Percentiles rank a stretch among this genome's conserved stretches.
Conservation (phyloP, 2,113 vertebrate species). For the Syrrhaptes paradoxus region DNA sequence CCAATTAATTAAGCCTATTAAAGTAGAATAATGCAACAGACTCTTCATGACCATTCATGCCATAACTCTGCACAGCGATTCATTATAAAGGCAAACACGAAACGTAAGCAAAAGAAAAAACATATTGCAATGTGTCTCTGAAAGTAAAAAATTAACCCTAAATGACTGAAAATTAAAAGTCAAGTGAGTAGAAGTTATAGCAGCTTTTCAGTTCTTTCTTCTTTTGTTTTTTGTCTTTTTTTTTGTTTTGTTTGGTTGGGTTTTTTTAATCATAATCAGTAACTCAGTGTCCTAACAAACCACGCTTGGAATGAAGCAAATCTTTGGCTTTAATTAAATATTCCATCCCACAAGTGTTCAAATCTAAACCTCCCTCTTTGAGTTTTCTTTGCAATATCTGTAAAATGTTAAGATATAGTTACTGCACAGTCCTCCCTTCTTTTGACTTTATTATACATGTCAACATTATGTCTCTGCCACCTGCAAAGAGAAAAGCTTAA, state of each 20-base stretch:
- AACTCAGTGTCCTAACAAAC: not conserved
- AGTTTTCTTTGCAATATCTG: not conserved
- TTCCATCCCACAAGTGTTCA: not conserved
- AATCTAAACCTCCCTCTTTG: not conserved
- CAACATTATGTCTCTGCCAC: slow-evolving; percentile 31
- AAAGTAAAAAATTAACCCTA: not conserved
- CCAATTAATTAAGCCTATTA: slow-evolving; percentile 14
- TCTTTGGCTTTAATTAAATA: not conserved
- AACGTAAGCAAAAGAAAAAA: not conserved
- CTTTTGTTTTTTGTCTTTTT: too few species aligned
- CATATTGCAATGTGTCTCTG: not conserved
- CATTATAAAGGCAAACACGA: not conserved
- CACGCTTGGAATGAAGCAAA: not conserved
- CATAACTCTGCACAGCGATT: not conserved
- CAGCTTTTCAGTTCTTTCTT: not conserved
- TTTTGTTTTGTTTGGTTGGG: too few species aligned
- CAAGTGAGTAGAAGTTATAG: not conserved
- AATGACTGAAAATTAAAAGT: not conserved
- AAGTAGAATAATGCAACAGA: not conserved
- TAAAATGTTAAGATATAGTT: not conserved
- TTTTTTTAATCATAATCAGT: not conserved
- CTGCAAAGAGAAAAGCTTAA: slow-evolving; percentile 46
- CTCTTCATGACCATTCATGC: not conserved
- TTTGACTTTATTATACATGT: not conserved
- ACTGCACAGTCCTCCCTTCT: not conserved